These are phyloP conservation scores for Hylaea fasciaria DNA, from an alignment of 2,888 invertebrate genomes.

Conservation along the genomic window DNA sequence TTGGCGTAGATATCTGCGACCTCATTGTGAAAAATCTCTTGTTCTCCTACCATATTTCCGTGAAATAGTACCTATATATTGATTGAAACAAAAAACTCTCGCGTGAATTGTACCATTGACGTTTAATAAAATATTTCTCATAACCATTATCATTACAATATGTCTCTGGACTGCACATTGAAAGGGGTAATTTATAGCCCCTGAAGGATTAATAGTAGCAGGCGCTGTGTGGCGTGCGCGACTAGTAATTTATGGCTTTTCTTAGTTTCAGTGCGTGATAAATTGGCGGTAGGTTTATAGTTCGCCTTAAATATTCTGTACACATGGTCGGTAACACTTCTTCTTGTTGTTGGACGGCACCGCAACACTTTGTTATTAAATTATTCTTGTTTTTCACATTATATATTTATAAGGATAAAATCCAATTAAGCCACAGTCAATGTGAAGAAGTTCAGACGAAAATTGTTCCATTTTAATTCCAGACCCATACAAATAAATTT, in stretches of 20 bases:
- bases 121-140: background rate
- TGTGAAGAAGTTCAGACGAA: no score
- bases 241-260: conserved; percentile 10
- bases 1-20: background rate
- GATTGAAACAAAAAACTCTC: no score
- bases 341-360: background rate
- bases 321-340: background rate
- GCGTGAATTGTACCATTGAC: no score
- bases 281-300: background rate
- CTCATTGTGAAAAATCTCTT: background rate
- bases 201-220: background rate
- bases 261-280: background rate
- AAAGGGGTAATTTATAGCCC: conserved; percentile 23
- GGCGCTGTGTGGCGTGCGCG: conserved; percentile 5
- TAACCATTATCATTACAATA: conserved; percentile 13
- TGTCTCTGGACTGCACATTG: conserved; percentile 21
- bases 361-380: background rate
- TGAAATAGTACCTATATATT: no score
- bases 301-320: background rate
- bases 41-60: no score
- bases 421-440: no score
- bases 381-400: background rate
- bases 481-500: no score
- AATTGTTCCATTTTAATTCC: no score
- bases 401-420: no score